These are phyloP conservation scores for Enoplosus armatus DNA, from an alignment of 2,797 vertebrate species.

Conservation along the genomic window DNA sequence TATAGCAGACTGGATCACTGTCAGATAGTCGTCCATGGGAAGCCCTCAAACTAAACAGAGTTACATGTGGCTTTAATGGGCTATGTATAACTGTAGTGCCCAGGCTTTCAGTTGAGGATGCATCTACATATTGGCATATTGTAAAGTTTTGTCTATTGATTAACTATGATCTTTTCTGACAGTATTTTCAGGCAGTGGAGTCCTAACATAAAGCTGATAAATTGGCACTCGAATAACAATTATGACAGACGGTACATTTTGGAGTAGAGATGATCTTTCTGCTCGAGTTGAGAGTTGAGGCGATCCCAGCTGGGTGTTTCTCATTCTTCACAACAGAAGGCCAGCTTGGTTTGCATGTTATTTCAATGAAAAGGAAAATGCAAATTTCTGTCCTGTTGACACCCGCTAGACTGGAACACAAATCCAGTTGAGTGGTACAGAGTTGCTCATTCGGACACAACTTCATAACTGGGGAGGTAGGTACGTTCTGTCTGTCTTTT, in stretches of 20 bases:
- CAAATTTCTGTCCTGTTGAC: constrained; percentile 22
- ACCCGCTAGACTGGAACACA: background rate
- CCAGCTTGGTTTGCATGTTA: constrained; percentile 48
- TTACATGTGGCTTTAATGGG: background rate
- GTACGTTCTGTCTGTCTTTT: background rate
- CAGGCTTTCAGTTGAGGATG: background rate
- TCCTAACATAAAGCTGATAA: background rate
- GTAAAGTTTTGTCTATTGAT: background rate
- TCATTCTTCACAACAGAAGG: background rate
- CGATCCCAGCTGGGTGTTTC: constrained; percentile 13
- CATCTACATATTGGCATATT: background rate
- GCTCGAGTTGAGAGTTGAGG: background rate
- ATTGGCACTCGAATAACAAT: too few relatives aligned
- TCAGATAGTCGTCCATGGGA: background rate
- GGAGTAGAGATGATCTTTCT: background rate
- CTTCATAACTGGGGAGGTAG: background rate
- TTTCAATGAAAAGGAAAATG: constrained; percentile 54
- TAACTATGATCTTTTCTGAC: background rate
- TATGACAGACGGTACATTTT: too few relatives aligned
- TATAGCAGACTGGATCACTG: background rate
- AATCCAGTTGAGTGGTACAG: background rate
- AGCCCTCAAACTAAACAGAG: background rate
- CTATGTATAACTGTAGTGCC: background rate
- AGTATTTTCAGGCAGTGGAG: background rate
- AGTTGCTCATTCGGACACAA: background rate